Evolutionary conservation across 1,140 invertebrate species (phyloP).

Genomic region (Trinorchestia longiramus): DNA sequence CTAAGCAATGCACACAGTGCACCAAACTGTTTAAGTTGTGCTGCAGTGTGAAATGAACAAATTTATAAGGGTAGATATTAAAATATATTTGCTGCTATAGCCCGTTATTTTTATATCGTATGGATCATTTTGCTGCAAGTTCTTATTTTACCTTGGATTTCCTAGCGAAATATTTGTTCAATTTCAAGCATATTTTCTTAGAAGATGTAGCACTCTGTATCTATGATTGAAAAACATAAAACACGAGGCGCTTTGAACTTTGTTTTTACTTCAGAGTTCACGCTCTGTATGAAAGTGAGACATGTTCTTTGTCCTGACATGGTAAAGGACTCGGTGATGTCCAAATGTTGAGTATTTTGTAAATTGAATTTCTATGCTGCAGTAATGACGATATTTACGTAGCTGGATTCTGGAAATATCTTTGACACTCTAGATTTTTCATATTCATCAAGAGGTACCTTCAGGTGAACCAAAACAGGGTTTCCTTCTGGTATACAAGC

Average conservation of each 20-base stretch:
- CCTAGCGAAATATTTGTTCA: neutral
- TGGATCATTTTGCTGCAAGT: neutral
- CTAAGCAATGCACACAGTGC: neutral
- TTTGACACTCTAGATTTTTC: neutral
- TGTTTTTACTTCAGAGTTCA: neutral
- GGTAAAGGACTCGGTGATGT: neutral
- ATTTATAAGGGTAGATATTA: neutral
- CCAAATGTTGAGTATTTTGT: neutral
- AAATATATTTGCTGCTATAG: neutral
- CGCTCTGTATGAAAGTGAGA: neutral
- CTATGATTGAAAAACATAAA: neutral
- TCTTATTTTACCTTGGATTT: neutral
- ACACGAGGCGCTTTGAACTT: neutral
- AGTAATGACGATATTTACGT: neutral
- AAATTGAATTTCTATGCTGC: neutral
- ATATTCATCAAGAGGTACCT: neutral
- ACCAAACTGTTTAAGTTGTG: neutral
- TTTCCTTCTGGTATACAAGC: too few relatives aligned
- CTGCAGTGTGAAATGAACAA: neutral
- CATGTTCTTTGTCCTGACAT: neutral
- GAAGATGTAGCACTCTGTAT: neutral
- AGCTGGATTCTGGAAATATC: neutral
- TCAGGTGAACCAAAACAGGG: neutral
- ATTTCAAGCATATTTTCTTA: neutral
- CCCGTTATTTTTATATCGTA: neutral